Evolutionary conservation across 2,113 vertebrate species (phyloP).

Genomic region (Chloebia gouldiae): DNA sequence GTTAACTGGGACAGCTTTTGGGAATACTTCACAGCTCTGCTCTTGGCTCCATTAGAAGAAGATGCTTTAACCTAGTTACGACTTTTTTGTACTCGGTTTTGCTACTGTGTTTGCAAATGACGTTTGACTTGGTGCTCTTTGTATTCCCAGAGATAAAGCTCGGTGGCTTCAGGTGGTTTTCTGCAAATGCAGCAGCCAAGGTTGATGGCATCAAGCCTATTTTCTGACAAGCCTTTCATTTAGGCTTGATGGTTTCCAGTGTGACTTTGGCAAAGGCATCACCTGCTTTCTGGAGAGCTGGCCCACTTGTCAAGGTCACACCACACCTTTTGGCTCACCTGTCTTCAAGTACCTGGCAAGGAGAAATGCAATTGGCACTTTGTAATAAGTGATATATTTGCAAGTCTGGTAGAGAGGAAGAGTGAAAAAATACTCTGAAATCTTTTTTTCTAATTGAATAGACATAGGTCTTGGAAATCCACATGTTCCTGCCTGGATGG

Average conservation of each 20-base stretch:
- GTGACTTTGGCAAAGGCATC: slow-evolving; percentile 19
- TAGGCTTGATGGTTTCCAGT: slow-evolving; percentile 18
- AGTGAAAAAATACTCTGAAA: neutral
- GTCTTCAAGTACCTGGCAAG: neutral
- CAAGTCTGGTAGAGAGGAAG: neutral
- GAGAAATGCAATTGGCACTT: slow-evolving; percentile 2
- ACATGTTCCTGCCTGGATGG: neutral
- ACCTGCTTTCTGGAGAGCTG: slow-evolving; percentile 7
- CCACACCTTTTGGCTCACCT: slow-evolving; percentile 7
- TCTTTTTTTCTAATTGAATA: neutral
- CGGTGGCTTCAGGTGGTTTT: slow-evolving; percentile 14
- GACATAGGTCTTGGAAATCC: neutral
- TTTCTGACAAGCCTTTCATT: slow-evolving; percentile 32
- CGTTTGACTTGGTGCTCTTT: neutral
- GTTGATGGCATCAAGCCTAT: neutral
- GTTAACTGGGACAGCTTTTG: neutral
- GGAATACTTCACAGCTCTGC: neutral
- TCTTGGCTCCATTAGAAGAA: neutral
- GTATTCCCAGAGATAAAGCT: neutral
- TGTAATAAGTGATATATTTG: neutral
- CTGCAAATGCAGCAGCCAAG: neutral
- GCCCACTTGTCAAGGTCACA: slow-evolving; percentile 2
- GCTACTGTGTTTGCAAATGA: neutral
- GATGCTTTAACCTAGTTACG: neutral
- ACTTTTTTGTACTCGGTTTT: neutral